Evolutionary conservation across 2,113 vertebrate species (phyloP).

Genomic region (Sitta europaea): DNA sequence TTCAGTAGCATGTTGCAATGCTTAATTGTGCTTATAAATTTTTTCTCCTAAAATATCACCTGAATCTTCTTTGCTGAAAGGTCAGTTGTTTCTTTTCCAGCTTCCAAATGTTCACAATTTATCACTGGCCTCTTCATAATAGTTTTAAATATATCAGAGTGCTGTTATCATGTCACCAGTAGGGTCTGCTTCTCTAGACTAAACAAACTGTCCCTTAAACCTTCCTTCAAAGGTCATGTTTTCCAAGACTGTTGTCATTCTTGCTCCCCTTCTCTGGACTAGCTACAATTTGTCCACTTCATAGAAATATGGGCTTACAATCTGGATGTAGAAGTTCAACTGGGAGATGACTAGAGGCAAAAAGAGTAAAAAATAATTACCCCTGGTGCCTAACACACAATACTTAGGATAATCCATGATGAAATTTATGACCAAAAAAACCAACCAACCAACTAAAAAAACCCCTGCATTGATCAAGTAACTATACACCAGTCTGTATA

Average conservation of each 20-base stretch:
- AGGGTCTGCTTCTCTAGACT: background rate
- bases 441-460: background rate
- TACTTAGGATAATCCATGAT: background rate
- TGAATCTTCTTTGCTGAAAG: background rate
- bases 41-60: background rate
- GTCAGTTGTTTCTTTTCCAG: background rate
- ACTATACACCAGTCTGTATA: background rate
- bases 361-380: background rate
- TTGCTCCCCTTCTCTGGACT: background rate
- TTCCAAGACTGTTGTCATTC: background rate
- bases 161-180: background rate
- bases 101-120: background rate
- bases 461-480: background rate
- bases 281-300: background rate
- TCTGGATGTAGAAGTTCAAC: background rate
- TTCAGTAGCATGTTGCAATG: background rate
- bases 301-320: background rate
- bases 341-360: background rate
- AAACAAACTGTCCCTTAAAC: slow-evolving; percentile 4
- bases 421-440: background rate
- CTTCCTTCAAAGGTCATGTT: background rate
- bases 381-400: background rate
- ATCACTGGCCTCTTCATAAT: background rate
- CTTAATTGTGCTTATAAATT: background rate
- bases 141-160: background rate